Conservation (phyloP, 1,140 invertebrate species). For the Cydia amplana region DNA sequence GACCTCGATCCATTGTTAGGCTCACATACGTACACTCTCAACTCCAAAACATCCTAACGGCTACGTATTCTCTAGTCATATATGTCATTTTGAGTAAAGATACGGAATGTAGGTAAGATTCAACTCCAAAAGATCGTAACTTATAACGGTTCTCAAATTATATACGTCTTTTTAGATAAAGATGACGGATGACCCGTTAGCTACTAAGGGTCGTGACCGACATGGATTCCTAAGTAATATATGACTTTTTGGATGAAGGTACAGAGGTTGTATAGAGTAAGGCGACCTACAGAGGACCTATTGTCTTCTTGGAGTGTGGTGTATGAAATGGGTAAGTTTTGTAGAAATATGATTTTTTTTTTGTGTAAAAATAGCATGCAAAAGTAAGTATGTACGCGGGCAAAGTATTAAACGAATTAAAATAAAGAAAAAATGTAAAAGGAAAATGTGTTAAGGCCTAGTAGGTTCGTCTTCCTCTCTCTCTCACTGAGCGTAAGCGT, state of each 20-base stretch:
- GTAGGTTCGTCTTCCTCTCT: too few relatives aligned
- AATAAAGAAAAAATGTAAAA: too few relatives aligned
- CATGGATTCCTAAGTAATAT: not conserved
- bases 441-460: too few relatives aligned
- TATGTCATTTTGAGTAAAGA: too few relatives aligned
- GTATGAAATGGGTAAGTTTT: conserved; percentile 5
- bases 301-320: not conserved
- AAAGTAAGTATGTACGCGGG: too few relatives aligned
- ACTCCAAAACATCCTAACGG: not conserved
- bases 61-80: not conserved
- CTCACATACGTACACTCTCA: not conserved
- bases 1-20: conserved; percentile 1
- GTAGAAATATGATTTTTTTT: not conserved
- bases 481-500: too few relatives aligned
- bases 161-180: not conserved
- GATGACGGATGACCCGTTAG: not conserved
- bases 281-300: not conserved
- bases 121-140: not conserved
- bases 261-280: not conserved
- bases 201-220: not conserved
- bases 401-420: too few relatives aligned
- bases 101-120: not conserved
- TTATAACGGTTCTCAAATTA: not conserved
- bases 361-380: too few relatives aligned
- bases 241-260: not conserved